These are phyloP conservation scores for Enteromius fasciolatus DNA, from an alignment of 2,797 vertebrate genomes.

Conservation along the genomic window DNA sequence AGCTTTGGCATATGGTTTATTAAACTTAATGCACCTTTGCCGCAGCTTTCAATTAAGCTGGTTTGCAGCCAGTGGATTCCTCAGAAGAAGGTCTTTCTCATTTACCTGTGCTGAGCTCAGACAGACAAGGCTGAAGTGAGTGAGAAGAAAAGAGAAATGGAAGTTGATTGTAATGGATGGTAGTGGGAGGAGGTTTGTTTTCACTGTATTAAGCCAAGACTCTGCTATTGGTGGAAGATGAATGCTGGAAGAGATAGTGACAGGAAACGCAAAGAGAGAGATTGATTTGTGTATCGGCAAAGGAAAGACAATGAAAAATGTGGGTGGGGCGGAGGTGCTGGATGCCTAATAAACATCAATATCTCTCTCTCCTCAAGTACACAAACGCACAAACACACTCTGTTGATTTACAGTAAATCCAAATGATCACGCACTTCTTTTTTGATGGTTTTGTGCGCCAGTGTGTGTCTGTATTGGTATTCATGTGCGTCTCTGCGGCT, in stretches of 20 bases:
- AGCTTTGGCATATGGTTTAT: slow-evolving; percentile 41
- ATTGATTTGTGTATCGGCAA: slow-evolving; percentile 47
- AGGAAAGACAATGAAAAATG: slow-evolving; percentile 40
- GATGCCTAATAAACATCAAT: slow-evolving; percentile 9
- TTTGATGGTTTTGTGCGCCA: background rate
- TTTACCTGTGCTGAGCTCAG: slow-evolving; percentile 33
- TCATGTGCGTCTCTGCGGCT: background rate
- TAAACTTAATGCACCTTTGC: slow-evolving; percentile 37
- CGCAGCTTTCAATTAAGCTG: slow-evolving; percentile 39
- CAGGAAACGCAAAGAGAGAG: slow-evolving; percentile 31
- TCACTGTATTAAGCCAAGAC: slow-evolving; percentile 41
- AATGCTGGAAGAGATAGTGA: slow-evolving; percentile 35
- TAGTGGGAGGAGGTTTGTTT: slow-evolving; percentile 40
- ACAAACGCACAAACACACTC: background rate
- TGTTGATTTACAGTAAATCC: slow-evolving; percentile 9
- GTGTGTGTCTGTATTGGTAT: background rate
- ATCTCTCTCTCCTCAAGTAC: background rate
- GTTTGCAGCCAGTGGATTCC: slow-evolving; percentile 6
- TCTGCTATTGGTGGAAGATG: slow-evolving; percentile 28
- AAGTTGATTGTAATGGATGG: slow-evolving; percentile 36
- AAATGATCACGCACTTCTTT: background rate
- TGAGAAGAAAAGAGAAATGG: slow-evolving; percentile 23
- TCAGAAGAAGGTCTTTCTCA: slow-evolving; percentile 7
- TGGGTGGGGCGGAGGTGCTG: background rate
- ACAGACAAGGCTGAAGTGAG: slow-evolving; percentile 7